Percentiles rank a stretch among this genome's conserved stretches.
Conservation (phyloP, 2,797 vertebrate genomes). For the Girardinus metallicus region DNA sequence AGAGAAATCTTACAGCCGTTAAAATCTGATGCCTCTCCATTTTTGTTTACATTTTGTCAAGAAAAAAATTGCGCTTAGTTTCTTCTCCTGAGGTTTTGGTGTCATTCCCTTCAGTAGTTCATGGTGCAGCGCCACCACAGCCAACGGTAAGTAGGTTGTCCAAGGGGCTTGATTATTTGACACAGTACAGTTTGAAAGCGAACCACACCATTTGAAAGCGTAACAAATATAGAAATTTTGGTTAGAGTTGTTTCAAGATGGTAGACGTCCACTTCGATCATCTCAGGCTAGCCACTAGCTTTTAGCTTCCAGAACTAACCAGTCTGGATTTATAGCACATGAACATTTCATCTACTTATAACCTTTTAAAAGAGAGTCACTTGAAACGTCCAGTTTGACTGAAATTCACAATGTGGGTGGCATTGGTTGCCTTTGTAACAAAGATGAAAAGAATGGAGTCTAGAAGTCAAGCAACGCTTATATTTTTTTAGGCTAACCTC, state of each 20-base stretch:
- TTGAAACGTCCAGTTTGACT: background rate
- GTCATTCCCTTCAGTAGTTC: no score
- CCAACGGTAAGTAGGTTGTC: no score
- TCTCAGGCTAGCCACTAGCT: background rate
- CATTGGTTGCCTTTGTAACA: constrained; percentile 3
- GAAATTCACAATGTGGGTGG: background rate
- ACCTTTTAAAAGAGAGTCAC: background rate
- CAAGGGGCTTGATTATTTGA: no score
- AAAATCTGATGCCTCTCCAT: no score
- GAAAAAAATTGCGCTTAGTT: no score
- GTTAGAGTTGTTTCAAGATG: background rate
- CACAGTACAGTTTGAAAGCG: no score
- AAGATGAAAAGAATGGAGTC: constrained; percentile 19
- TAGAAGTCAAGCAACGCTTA: constrained; percentile 50
- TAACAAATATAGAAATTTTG: no score
- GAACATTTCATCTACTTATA: background rate
- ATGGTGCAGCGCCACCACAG: no score
- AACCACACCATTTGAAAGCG: no score
- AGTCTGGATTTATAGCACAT: background rate
- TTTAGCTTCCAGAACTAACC: background rate
- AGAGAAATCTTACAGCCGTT: no score
- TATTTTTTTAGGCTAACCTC: constrained; percentile 72
- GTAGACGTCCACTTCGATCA: background rate
- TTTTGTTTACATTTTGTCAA: no score
- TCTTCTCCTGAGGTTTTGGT: no score